Evolutionary conservation across 1,140 invertebrate species (phyloP).

Genomic region (Araneus ventricosus): DNA sequence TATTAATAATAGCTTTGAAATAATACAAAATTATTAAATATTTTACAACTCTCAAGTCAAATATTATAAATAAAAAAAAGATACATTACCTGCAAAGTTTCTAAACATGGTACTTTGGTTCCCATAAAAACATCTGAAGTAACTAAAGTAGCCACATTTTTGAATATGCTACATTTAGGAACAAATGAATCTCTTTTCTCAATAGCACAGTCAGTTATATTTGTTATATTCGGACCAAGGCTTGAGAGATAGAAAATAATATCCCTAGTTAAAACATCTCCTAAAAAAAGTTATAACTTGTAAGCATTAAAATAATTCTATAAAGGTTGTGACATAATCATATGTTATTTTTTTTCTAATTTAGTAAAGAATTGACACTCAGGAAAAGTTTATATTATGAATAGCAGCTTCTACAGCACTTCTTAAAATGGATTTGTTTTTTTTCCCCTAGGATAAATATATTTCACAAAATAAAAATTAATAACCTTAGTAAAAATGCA

Average conservation of each 20-base stretch:
- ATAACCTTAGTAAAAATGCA: not conserved
- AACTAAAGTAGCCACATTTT: conserved; percentile 79
- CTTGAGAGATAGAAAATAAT: conserved; percentile 81
- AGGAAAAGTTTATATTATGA: too few species aligned
- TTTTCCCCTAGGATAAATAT: not conserved
- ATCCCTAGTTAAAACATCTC: conserved; percentile 81
- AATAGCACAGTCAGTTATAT: conserved; percentile 81
- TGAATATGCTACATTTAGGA: conserved; percentile 80
- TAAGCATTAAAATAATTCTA: not conserved
- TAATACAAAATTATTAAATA: too few species aligned
- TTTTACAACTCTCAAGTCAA: too few species aligned
- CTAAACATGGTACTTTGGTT: conserved; percentile 76
- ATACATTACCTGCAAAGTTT: conserved; percentile 32
- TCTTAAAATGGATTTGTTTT: not conserved
- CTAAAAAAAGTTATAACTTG: conserved; percentile 31
- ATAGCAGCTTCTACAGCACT: not conserved
- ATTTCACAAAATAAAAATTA: not conserved
- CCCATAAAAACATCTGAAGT: conserved; percentile 81
- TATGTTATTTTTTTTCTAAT: too few species aligned
- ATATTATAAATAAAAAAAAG: too few species aligned
- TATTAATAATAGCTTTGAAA: too few species aligned
- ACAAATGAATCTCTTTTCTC: conserved; percentile 81
- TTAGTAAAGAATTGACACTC: too few species aligned
- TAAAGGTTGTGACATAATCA: too few species aligned
- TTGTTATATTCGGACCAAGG: conserved; percentile 82